Evolutionary conservation across 2,797 vertebrate genomes (phyloP), one percentile per base, ranked within the genome.

Genomic region (Mastacembelus armatus): DNA sequence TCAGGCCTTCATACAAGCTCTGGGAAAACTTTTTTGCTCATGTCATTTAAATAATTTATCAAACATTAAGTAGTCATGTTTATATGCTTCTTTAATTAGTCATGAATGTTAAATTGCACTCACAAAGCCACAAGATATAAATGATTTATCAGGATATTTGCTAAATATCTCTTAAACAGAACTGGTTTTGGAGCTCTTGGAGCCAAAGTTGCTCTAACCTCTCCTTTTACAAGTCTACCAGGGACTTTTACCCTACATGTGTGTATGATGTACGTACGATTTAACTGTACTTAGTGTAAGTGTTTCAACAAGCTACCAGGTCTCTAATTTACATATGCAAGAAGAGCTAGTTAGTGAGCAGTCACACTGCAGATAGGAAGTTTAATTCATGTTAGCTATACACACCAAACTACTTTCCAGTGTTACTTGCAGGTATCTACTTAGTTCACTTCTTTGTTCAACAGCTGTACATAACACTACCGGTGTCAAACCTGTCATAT

Each of bases 71-170:
- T 7, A 26, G 32, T 19, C 29, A 72, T 45, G 62, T 48, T 66
- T 68, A 80, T 74, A 81, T 27, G 48, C 42, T 39, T 38, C 7
- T 18, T 83, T 32, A 81, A 80, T 85, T 54, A 85, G 48, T 77
- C 42, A 84, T 68, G 62, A 75, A 58, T 54, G 64, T 38, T 61
- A 80, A 78, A 70, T 58, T 67, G 62, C 65, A 24, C 71, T 45
- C 44, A 39, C 61, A 70, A 38, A 76, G 66, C 68, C 26, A 33
- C 50, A 49, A 68, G 38, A 18, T 44, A 36, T 75, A 12, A 78
- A 85, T 77, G 40, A 85, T 85, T 72, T 4, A 82, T 52, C 6
- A 5, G 12, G 32, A 70, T 70, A 65, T 56, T 62, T 73, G 85
- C 71, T 48, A 16, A 72, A 69, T 54, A 64, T 45, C 42, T 16